Evolutionary conservation across 2,797 vertebrate genomes (phyloP).

Genomic region (Synanceia verrucosa): DNA sequence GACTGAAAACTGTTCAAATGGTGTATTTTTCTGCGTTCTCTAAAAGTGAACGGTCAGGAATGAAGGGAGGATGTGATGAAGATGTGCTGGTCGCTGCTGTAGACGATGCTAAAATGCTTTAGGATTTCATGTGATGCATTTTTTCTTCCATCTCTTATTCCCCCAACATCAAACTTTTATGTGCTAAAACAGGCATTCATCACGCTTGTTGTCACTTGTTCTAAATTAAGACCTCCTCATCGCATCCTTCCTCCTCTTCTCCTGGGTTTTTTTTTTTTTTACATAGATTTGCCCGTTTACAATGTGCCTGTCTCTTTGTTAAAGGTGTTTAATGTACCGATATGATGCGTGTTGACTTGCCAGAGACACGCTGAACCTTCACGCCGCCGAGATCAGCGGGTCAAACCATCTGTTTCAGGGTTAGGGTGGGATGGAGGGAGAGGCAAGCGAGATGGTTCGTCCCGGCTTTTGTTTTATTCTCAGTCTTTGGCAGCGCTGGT

Average conservation of each 20-base stretch:
- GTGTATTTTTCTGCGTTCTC: conserved; percentile 1
- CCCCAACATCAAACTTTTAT: not conserved
- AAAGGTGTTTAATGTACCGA: conserved; percentile 24
- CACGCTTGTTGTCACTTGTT: conserved; percentile 8
- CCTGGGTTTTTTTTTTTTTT: conserved; percentile 1
- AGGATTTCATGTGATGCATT: not conserved
- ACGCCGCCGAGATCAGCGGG: conserved; percentile 51
- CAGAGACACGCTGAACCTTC: conserved; percentile 50
- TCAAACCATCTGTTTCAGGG: conserved; percentile 69
- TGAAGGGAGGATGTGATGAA: not conserved
- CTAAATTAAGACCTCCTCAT: conserved; percentile 26
- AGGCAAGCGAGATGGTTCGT: conserved; percentile 57
- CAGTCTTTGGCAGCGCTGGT: conserved; percentile 67
- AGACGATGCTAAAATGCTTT: not conserved
- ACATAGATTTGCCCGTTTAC: not conserved
- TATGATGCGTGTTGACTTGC: conserved; percentile 40
- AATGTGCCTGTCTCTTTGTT: not conserved
- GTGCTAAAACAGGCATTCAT: not conserved
- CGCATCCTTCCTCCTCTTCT: conserved; percentile 27
- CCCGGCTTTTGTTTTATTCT: conserved; percentile 76
- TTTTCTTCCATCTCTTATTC: not conserved
- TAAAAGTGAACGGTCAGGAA: too few relatives aligned
- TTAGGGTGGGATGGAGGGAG: conserved; percentile 36
- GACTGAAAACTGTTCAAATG: not conserved
- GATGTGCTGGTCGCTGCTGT: not conserved